Percentiles rank a stretch among this genome's conserved stretches.
phyloP scores from a whole-genome alignment of 2,888 invertebrate species.

The Cotesia congregata region DNA sequence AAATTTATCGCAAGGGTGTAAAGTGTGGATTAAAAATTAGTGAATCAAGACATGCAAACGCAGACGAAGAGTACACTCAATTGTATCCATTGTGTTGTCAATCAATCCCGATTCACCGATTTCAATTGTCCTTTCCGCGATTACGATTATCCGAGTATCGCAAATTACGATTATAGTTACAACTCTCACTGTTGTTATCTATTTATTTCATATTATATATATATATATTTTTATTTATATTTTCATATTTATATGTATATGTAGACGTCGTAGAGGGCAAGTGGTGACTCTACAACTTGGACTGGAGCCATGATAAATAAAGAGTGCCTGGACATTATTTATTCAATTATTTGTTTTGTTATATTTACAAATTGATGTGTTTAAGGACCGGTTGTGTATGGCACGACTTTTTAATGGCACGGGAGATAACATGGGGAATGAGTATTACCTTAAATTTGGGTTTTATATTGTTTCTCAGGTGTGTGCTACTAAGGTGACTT shows the following conservation, averaged over 20 bases:
- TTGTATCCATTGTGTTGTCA: constrained; percentile 27
- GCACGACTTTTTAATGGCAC: constrained; percentile 23
- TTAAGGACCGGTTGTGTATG: not conserved
- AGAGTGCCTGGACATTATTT: not conserved
- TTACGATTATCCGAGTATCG: not conserved
- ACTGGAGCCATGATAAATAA: not conserved
- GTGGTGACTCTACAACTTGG: not conserved
- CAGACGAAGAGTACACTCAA: not conserved
- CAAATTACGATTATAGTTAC: not conserved
- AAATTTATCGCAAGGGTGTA: too few relatives aligned
- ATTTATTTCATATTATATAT: not conserved
- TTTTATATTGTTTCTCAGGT: not conserved
- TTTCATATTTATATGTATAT: not conserved
- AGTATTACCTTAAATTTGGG: not conserved
- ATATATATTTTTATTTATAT: not conserved
- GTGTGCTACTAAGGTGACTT: not conserved
- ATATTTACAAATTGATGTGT: not conserved
- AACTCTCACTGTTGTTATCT: not conserved
- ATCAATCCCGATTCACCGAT: constrained; percentile 25
- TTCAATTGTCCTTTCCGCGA: constrained; percentile 19
- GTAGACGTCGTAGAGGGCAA: not conserved
- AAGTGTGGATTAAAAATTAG: not conserved
- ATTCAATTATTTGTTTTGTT: not conserved
- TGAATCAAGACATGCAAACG: constrained; percentile 20
- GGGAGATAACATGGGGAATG: not conserved